Evolutionary conservation across 2,888 invertebrate genomes (phyloP).

Genomic region (Galeruca laticollis): DNA sequence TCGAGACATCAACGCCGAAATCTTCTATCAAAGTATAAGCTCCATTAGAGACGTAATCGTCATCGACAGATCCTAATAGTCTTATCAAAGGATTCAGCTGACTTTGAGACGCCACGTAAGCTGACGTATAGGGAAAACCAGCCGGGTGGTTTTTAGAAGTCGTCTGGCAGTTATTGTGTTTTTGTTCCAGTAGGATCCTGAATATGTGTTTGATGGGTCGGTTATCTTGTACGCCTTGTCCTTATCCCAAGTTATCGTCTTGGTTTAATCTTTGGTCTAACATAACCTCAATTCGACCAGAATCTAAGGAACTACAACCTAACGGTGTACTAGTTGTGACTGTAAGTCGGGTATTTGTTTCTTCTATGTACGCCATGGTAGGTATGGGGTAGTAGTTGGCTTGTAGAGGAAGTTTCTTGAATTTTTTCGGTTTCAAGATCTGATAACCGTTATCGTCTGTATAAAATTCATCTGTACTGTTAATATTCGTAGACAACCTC

Average conservation of each 20-base stretch:
- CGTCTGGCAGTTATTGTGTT: constrained; percentile 67
- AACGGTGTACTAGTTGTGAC: constrained; percentile 86
- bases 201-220: constrained; percentile 88
- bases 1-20: constrained; percentile 71
- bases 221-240: constrained; percentile 93
- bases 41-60: constrained; percentile 75
- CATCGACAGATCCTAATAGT: constrained; percentile 69
- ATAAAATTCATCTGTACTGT: constrained; percentile 83
- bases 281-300: constrained; percentile 89
- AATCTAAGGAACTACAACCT: constrained; percentile 83
- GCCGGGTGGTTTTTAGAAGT: constrained; percentile 68
- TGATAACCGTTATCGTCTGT: constrained; percentile 96
- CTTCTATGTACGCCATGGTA: constrained; percentile 87
- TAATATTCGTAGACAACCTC: constrained; percentile 82
- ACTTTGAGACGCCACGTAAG: constrained; percentile 72
- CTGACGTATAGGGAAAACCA: constrained; percentile 74
- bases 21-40: constrained; percentile 76
- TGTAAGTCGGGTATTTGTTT: constrained; percentile 77
- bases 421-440: constrained; percentile 87
- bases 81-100: constrained; percentile 74
- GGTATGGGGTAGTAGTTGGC: constrained; percentile 98
- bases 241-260: constrained; percentile 94
- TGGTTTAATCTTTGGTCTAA: constrained; percentile 91
- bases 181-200: constrained; percentile 80
- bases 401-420: constrained; percentile 91